A percentile compares a stretch with the other conserved stretches of the same genome.
phyloP scores from a whole-genome alignment of 1,140 invertebrate genomes.

The Hyles euphorbiae region DNA sequence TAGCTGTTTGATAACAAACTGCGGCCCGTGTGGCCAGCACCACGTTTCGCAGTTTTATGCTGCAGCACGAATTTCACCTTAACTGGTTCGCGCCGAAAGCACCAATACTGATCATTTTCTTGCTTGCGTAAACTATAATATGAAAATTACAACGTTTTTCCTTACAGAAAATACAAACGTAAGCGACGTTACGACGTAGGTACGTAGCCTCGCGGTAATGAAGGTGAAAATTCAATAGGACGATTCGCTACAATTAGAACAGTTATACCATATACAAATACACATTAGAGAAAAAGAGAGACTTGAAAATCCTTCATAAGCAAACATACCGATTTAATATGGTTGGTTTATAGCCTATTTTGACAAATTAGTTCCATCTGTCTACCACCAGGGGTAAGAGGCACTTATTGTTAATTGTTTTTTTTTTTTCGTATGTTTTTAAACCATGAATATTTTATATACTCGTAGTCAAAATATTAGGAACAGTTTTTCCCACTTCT shows the following conservation, averaged over 20 bases:
- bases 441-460: background rate
- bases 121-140: slow-evolving; percentile 20
- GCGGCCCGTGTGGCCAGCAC: slow-evolving; percentile 29
- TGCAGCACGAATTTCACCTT: slow-evolving; percentile 43
- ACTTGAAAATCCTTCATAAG: slow-evolving; percentile 25
- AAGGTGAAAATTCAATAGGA: slow-evolving; percentile 27
- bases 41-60: slow-evolving; percentile 42
- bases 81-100: slow-evolving; percentile 34
- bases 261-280: slow-evolving; percentile 17
- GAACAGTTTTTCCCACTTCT: too few species aligned
- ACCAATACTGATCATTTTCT: slow-evolving; percentile 45
- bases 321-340: slow-evolving; percentile 32
- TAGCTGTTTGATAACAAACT: slow-evolving; percentile 62
- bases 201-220: slow-evolving; percentile 61
- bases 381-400: slow-evolving; percentile 57
- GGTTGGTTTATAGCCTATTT: slow-evolving; percentile 61
- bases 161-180: slow-evolving; percentile 43
- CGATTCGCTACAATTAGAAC: slow-evolving; percentile 35
- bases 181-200: slow-evolving; percentile 49
- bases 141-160: slow-evolving; percentile 40
- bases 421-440: background rate
- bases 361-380: slow-evolving; percentile 65
- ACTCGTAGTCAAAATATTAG: too few species aligned
- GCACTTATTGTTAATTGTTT: slow-evolving; percentile 34
- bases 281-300: slow-evolving; percentile 34